phyloP scores from a whole-genome alignment of 2,888 invertebrate genomes.

The Cecidostiba fungosa region DNA sequence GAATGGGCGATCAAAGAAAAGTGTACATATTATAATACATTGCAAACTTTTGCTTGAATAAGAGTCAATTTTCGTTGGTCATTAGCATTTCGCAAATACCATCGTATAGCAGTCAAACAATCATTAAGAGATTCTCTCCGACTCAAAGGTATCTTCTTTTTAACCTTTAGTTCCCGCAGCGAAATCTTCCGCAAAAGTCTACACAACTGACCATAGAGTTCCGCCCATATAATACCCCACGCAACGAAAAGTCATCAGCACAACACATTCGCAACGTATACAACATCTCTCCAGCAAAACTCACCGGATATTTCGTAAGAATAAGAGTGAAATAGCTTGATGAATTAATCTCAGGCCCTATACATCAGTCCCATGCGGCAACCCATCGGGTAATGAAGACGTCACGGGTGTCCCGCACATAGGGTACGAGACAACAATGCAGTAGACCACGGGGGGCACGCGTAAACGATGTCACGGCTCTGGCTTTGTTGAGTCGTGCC shows the following conservation, averaged over 20 bases:
- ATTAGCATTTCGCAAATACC: too few species aligned
- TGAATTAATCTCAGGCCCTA: constrained; percentile 61
- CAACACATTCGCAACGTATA: background rate
- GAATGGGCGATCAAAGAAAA: too few species aligned
- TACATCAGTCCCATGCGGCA: constrained; percentile 64
- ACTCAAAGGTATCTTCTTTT: background rate
- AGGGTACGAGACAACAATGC: constrained; percentile 61
- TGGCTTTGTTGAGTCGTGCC: constrained; percentile 6
- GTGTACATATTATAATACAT: too few species aligned
- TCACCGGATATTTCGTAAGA: constrained; percentile 31
- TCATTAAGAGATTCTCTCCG: background rate
- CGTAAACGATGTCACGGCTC: constrained; percentile 77
- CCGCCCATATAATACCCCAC: background rate
- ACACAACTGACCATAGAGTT: background rate
- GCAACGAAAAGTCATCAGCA: background rate
- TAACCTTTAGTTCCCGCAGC: background rate
- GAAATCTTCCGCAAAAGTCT: constrained; percentile 20
- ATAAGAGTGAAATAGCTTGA: background rate
- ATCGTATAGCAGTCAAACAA: too few species aligned
- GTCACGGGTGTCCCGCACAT: constrained; percentile 74
- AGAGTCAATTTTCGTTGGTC: too few species aligned
- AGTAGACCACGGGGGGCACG: constrained; percentile 72
- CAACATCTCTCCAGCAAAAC: background rate
- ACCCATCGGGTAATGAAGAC: constrained; percentile 75
- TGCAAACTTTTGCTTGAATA: too few species aligned